Conservation (phyloP, 2,888 invertebrate species). For the Zygaena filipendulae region DNA sequence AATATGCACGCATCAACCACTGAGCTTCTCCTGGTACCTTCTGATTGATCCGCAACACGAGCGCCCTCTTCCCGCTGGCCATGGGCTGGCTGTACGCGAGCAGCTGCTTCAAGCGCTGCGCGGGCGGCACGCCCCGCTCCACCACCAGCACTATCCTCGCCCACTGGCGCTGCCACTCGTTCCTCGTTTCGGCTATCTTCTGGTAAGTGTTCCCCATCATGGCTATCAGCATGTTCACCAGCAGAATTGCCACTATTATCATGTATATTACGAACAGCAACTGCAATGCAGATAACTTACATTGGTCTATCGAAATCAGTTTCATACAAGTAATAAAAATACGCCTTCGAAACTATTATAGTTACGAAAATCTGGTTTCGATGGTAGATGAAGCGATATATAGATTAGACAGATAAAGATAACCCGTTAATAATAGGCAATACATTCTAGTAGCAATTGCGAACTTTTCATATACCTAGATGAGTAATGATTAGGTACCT, state of each 20-base stretch:
- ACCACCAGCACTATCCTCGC: constrained; percentile 97
- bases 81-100: constrained; percentile 94
- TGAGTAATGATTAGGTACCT: too few species aligned
- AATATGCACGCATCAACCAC: too few species aligned
- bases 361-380: too few species aligned
- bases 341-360: too few species aligned
- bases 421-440: too few species aligned
- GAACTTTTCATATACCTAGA: neutral
- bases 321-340: constrained; percentile 8
- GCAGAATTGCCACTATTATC: constrained; percentile 93
- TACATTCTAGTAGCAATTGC: neutral
- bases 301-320: constrained; percentile 1
- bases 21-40: too few species aligned
- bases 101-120: constrained; percentile 85
- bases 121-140: constrained; percentile 94
- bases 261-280: constrained; percentile 96
- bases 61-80: constrained; percentile 86
- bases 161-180: constrained; percentile 99
- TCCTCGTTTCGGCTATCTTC: constrained; percentile 95
- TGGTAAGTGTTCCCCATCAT: constrained; percentile 99
- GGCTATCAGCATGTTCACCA: constrained; percentile 98
- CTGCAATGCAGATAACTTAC: constrained; percentile 50
- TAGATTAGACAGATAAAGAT: too few species aligned
- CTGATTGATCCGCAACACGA: constrained; percentile 90
- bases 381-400: too few species aligned